Evolutionary conservation across 2,113 vertebrate genomes (phyloP).

Genomic region (Tamias sibiricus): DNA sequence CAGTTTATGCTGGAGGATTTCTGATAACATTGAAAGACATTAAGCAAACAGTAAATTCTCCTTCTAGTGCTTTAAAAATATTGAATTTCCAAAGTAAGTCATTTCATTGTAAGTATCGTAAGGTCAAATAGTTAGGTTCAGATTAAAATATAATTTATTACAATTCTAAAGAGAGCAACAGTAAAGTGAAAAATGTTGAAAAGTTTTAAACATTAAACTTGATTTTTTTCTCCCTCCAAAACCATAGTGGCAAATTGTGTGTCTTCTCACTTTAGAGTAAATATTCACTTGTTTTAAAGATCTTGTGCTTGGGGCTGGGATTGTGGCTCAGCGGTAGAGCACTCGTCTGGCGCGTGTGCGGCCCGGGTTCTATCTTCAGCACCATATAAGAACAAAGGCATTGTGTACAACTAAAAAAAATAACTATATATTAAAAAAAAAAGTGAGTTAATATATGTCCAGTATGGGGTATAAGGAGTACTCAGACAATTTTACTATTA

Average conservation of each 20-base stretch:
- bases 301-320: no score
- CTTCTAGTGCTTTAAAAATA: slow-evolving; percentile 44
- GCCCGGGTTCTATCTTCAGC: no score
- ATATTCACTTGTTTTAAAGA: slow-evolving; percentile 37
- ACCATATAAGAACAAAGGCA: no score
- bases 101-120: slow-evolving; percentile 30
- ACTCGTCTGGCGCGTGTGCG: no score
- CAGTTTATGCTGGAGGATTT: slow-evolving; percentile 22
- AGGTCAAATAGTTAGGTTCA: slow-evolving; percentile 32
- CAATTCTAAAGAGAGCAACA: slow-evolving; percentile 27
- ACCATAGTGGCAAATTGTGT: background rate
- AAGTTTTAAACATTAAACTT: background rate
- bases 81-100: slow-evolving; percentile 33
- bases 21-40: slow-evolving; percentile 35
- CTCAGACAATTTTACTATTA: slow-evolving; percentile 36
- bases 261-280: slow-evolving; percentile 13
- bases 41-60: background rate
- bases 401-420: no score
- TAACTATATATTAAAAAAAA: no score
- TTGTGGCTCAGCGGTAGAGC: no score
- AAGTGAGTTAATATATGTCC: slow-evolving; percentile 5
- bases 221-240: background rate
- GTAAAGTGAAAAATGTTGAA: slow-evolving; percentile 26
- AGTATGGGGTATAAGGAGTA: background rate
- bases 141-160: slow-evolving; percentile 42